phyloP scores from a whole-genome alignment of 2,888 invertebrate genomes.

The Eupithecia inturbata region DNA sequence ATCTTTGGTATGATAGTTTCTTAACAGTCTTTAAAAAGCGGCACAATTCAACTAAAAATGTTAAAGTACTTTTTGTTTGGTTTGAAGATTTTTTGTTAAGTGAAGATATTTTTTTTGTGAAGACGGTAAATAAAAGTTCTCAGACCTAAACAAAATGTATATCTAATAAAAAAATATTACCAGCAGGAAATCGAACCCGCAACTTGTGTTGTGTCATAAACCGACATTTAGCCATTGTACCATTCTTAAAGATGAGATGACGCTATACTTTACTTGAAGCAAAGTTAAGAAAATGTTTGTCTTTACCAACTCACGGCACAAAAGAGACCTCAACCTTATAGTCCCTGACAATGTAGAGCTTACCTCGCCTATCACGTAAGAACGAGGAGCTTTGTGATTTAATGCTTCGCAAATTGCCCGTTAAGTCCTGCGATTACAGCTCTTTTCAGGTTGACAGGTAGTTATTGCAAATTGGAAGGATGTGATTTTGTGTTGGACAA shows the following conservation, averaged over 20 bases:
- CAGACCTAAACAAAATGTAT: background rate
- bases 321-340: background rate
- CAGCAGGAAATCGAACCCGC: background rate
- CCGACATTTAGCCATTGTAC: background rate
- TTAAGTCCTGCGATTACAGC: conserved; percentile 6
- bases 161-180: background rate
- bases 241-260: background rate
- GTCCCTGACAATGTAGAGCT: background rate
- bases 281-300: background rate
- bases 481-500: conserved; percentile 18
- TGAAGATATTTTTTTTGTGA: too few species aligned
- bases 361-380: background rate
- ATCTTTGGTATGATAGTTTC: too few species aligned
- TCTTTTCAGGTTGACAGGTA: conserved; percentile 1
- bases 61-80: too few species aligned
- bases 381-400: background rate
- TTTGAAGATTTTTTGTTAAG: too few species aligned
- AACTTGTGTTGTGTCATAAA: background rate
- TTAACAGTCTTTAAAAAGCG: too few species aligned
- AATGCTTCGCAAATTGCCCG: conserved; percentile 8
- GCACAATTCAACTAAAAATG: too few species aligned
- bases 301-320: background rate
- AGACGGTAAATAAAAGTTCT: too few species aligned
- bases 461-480: background rate
- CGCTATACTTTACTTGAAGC: background rate